These are phyloP conservation scores for Alosa sapidissima DNA, from an alignment of 2,797 vertebrate genomes.

Conservation along the genomic window DNA sequence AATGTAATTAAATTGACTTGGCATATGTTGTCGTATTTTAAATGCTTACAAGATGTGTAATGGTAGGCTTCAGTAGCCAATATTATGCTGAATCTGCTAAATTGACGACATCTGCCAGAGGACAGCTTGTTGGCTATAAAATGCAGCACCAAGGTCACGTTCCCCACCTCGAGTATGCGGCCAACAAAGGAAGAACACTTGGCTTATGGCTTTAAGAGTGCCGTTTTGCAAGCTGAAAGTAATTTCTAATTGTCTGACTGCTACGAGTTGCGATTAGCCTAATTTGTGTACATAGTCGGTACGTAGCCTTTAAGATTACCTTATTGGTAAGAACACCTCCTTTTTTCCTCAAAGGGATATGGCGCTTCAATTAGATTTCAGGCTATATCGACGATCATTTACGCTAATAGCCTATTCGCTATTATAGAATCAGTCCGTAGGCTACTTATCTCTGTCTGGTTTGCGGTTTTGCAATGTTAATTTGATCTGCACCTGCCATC, in stretches of 20 bases:
- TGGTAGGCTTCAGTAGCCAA: neutral
- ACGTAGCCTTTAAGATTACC: neutral
- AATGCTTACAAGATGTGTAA: neutral
- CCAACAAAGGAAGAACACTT: neutral
- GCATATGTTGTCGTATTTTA: too few relatives aligned
- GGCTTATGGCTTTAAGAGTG: neutral
- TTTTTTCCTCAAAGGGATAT: conserved; percentile 33
- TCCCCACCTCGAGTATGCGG: conserved; percentile 33
- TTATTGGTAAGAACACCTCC: conserved; percentile 45
- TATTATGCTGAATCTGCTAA: conserved; percentile 21
- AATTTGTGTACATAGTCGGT: neutral
- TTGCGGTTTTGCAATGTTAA: neutral
- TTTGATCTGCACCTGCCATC: conserved; percentile 4
- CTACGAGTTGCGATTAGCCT: neutral
- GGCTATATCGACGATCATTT: neutral
- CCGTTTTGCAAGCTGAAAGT: neutral
- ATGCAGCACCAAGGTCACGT: conserved; percentile 35
- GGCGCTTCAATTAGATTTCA: conserved; percentile 37
- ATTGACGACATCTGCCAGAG: conserved; percentile 50
- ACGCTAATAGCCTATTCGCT: neutral
- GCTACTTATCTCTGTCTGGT: neutral
- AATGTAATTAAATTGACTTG: neutral
- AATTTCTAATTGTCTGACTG: neutral
- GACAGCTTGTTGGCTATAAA: conserved; percentile 28
- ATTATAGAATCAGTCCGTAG: neutral